Percentiles rank a stretch among this genome's conserved stretches.
Evolutionary conservation across 92 coral and sea anemone genomes (phyloP).

Genomic region (Epizoanthus ramosus): DNA sequence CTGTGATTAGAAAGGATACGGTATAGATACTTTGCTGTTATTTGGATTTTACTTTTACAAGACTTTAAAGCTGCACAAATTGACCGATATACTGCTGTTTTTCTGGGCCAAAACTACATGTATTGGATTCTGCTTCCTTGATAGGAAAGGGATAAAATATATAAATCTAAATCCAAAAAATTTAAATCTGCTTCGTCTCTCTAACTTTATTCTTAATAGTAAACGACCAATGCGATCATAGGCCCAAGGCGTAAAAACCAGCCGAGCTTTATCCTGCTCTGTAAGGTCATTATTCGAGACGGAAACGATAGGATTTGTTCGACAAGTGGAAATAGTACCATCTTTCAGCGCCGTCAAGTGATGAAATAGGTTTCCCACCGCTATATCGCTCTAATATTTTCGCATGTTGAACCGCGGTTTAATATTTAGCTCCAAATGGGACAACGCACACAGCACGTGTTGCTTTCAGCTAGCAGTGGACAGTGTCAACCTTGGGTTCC

Average conservation of each 20-base stretch:
- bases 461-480: neutral
- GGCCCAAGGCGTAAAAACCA: conserved; percentile 4
- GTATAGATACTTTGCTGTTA: too few species aligned
- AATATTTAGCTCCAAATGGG: too few species aligned
- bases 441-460: conserved; percentile 6
- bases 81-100: too few species aligned
- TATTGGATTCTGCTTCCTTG: too few species aligned
- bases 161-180: too few species aligned
- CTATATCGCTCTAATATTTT: neutral
- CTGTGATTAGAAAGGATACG: neutral
- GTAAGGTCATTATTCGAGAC: conserved; percentile 10
- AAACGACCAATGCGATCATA: neutral
- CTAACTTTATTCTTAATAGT: too few species aligned
- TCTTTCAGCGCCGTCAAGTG: conserved; percentile 13
- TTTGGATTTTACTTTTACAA: neutral
- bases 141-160: too few species aligned
- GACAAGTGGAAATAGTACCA: conserved; percentile 4
- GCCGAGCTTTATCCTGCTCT: neutral
- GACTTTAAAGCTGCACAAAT: too few species aligned
- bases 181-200: too few species aligned
- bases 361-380: conserved; percentile 7
- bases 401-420: neutral
- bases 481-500: too few species aligned
- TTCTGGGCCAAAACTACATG: too few species aligned
- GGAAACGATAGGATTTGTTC: conserved; percentile 15